Evolutionary conservation across 2,888 invertebrate genomes (phyloP).

Genomic region (Geophilus truncorum): DNA sequence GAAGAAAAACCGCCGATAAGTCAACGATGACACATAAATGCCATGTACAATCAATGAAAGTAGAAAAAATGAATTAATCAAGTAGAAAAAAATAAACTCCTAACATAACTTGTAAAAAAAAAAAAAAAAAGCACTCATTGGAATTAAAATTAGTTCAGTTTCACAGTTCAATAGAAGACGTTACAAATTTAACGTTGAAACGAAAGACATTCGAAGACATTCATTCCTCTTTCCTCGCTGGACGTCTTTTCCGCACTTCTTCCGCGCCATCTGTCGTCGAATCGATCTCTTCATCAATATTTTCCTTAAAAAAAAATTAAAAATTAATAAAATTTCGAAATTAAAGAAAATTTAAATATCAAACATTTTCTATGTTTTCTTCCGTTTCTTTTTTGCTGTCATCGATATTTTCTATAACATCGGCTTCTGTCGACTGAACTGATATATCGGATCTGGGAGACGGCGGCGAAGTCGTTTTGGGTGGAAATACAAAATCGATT

Average conservation of each 20-base stretch:
- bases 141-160: not conserved
- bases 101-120: not conserved
- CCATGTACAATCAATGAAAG: not conserved
- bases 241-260: not conserved
- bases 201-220: not conserved
- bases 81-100: not conserved
- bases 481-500: conserved; percentile 80
- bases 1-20: not conserved
- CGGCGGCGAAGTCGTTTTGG: conserved; percentile 54
- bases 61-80: not conserved
- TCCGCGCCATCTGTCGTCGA: not conserved
- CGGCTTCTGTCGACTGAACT: not conserved
- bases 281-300: not conserved
- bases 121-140: not conserved
- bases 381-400: not conserved
- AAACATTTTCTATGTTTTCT: not conserved
- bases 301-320: not conserved
- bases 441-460: not conserved
- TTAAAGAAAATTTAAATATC: not conserved
- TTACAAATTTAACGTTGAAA: not conserved
- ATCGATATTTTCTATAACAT: not conserved
- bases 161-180: not conserved
- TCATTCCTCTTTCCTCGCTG: not conserved
- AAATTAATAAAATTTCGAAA: not conserved
- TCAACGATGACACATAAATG: not conserved